phyloP scores from a whole-genome alignment of 2,113 vertebrate genomes.

The Cepphus grylle region DNA sequence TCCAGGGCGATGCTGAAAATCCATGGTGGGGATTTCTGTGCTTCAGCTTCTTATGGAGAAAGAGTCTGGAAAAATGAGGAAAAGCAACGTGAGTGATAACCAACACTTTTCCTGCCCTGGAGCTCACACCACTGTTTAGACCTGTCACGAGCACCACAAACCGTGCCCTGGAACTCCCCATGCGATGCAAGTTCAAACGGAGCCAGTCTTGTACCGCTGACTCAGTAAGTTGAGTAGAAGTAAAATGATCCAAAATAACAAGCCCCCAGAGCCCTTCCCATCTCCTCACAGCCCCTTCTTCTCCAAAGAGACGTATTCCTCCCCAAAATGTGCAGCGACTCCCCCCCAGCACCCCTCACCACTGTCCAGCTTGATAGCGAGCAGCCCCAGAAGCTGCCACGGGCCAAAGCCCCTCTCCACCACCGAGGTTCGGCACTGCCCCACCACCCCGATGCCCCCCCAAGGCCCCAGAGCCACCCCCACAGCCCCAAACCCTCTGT shows the following conservation, averaged over 20 bases:
- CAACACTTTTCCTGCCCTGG: fast-evolving
- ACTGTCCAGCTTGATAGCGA: fast-evolving
- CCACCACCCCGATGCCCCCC: fast-evolving
- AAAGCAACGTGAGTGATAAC: fast-evolving
- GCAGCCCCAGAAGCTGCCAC: fast-evolving
- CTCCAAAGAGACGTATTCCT: fast-evolving
- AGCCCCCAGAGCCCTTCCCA: too few relatives aligned
- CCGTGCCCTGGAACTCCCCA: fast-evolving
- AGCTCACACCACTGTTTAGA: fast-evolving
- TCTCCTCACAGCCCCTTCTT: background rate
- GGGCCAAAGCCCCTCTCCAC: background rate
- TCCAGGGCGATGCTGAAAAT: slow-evolving; percentile 96
- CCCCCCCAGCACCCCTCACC: fast-evolving
- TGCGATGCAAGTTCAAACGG: fast-evolving
- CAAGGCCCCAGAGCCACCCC: too few relatives aligned
- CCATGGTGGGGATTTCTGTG: slow-evolving; percentile 71
- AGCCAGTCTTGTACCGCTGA: too few relatives aligned
- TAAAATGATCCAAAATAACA: background rate
- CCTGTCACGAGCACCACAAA: fast-evolving
- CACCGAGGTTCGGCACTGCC: too few relatives aligned
- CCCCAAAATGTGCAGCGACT: fast-evolving
- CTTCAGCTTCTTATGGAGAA: background rate
- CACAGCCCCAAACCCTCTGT: fast-evolving
- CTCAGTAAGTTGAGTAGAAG: fast-evolving
- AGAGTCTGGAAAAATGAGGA: background rate